Base-by-base conservation (phyloP, 2,888 invertebrate genomes). In the Tenthredo notha region DNA sequence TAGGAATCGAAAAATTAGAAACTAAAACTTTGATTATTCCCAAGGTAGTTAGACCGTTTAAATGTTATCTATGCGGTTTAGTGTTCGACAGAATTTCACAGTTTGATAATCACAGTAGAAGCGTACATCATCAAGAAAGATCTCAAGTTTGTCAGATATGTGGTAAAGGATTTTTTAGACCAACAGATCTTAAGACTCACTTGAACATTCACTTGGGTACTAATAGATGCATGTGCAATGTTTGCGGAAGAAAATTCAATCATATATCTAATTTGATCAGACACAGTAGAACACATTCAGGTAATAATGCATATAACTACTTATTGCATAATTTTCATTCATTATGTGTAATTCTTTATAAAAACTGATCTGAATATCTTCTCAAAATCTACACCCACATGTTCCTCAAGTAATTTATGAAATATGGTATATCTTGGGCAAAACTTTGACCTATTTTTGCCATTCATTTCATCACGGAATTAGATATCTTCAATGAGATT, bases 211-310 rank as follows among this genome's bases (percentile, higher is more conserved):
- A 94, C 86, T 87, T 94, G 61, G 93, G 93, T 18, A 92, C 92
- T n/a, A 92, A 93, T 86, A 89, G 90, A 80, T 92, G 91, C 54
- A 92, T 93, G 10, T 94, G 94, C 72, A 92, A 93, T 86, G 88
- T 92, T 75, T 94, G 94, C 86, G 93, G 94, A 2, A 89, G 91
- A 58, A 92, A 92, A 85, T 94, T 94, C 84, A 92, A 92, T 87
- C 93, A 94, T 86, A 91, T 93, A n/a, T 94, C 94, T 0, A 94
- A 94, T 89, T 88, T 94, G 67, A 93, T 92, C 74, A 90, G 92
- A 84, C 92, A 92, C 58, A 89, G 90, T 85, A 92, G 94, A 89
- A 93, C 92, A 65, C 93, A 94, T 80, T 91, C 93, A 77, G 94
- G 94, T 93, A 87, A 87, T 18, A 80, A 67, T 4, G n/a, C 54